A percentile compares a stretch with the other conserved stretches of the same genome.
phyloP scores from a whole-genome alignment of 2,113 vertebrate species.

The Lucifuga dentata region DNA sequence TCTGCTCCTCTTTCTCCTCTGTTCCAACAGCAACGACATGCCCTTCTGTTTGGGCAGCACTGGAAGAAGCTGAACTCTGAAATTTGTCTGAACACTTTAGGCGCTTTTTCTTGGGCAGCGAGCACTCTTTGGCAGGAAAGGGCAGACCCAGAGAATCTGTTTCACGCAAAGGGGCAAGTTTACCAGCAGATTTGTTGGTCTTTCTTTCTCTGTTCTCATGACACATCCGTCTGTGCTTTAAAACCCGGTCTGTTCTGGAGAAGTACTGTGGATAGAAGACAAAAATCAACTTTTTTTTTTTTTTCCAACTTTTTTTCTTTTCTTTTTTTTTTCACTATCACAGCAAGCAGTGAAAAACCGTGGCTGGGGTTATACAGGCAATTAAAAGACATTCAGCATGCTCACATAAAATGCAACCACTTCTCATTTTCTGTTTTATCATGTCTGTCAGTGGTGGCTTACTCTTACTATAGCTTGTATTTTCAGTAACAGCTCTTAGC shows the following conservation, averaged over 20 bases:
- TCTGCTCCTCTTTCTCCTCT: constrained; percentile 87
- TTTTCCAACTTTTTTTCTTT: no score
- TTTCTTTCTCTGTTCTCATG: constrained; percentile 97
- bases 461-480: no score
- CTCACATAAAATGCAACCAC: no score
- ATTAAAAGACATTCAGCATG: no score
- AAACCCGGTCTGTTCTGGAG: constrained; percentile 96
- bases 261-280: constrained; percentile 87
- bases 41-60: constrained; percentile 69
- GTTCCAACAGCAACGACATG: constrained; percentile 42
- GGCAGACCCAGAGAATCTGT: constrained; percentile 86
- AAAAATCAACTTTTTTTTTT: constrained; percentile 16
- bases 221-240: constrained; percentile 99
- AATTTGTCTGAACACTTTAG: constrained; percentile 89
- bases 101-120: constrained; percentile 95
- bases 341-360: neutral
- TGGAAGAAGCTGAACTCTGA: constrained; percentile 65
- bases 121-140: constrained; percentile 89
- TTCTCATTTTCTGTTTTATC: neutral
- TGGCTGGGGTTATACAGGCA: neutral
- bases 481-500: no score
- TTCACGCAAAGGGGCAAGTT: constrained; percentile 86
- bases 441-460: no score
- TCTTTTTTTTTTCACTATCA: no score
- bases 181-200: constrained; percentile 88